These are phyloP conservation scores for Phalera bucephala DNA, from an alignment of 2,888 invertebrate genomes.

Conservation along the genomic window DNA sequence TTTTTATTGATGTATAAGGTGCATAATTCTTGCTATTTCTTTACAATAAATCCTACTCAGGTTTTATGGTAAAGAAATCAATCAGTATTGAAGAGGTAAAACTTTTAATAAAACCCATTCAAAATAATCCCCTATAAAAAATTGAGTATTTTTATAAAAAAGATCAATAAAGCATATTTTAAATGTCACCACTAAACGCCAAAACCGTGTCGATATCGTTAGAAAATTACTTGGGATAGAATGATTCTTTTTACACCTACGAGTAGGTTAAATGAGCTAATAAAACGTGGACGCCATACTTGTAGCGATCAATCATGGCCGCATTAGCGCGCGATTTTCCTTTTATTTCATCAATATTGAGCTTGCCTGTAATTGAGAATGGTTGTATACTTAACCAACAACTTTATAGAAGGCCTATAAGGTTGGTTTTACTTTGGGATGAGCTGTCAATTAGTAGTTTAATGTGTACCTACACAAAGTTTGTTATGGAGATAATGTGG, in stretches of 20 bases:
- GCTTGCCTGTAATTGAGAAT: background rate
- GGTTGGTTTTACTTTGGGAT: background rate
- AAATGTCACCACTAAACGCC: too few species aligned
- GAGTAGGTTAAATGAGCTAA: background rate
- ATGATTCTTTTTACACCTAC: background rate
- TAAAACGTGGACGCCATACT: background rate
- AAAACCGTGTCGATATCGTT: background rate
- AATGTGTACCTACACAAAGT: background rate
- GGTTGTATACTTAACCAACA: background rate
- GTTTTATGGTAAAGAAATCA: too few species aligned
- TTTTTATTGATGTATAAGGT: too few species aligned
- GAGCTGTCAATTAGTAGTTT: background rate
- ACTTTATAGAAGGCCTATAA: background rate
- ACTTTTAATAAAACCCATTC: too few species aligned
- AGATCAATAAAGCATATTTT: too few species aligned
- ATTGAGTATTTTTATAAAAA: too few species aligned
- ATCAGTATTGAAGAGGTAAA: too few species aligned
- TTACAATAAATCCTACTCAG: too few species aligned
- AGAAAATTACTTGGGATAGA: background rate
- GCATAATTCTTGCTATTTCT: too few species aligned
- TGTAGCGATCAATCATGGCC: background rate
- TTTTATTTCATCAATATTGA: slow-evolving; percentile 2
- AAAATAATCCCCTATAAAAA: too few species aligned
- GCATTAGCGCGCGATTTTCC: slow-evolving; percentile 1
- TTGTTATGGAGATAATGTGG: background rate